Evolutionary conservation across 2,797 vertebrate genomes (phyloP).

Genomic region (Chrosomus eos): DNA sequence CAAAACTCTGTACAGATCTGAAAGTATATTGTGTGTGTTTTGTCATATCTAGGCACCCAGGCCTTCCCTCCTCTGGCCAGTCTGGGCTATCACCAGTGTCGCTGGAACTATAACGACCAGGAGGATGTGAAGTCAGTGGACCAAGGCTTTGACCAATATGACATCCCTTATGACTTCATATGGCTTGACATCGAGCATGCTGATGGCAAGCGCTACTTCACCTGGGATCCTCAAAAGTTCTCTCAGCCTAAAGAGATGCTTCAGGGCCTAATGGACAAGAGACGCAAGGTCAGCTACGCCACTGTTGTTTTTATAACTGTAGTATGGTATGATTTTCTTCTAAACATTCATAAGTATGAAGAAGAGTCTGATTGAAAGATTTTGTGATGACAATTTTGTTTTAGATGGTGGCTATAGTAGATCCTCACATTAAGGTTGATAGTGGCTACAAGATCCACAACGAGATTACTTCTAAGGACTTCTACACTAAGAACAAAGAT

Average conservation of each 20-base stretch:
- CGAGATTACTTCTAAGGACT: slow-evolving; percentile 81
- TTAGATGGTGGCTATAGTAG: slow-evolving; percentile 94
- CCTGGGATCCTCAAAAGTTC: slow-evolving; percentile 94
- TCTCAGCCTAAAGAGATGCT: slow-evolving; percentile 86
- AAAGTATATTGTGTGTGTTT: neutral
- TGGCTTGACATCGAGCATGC: slow-evolving; percentile 97
- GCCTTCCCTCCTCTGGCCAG: slow-evolving; percentile 87
- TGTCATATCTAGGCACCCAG: slow-evolving; percentile 84
- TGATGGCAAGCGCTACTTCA: slow-evolving; percentile 96
- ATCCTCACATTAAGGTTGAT: slow-evolving; percentile 95
- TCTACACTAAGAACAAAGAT: slow-evolving; percentile 89
- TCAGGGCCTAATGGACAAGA: slow-evolving; percentile 80
- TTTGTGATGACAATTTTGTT: neutral
- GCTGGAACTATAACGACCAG: slow-evolving; percentile 98
- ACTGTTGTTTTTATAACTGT: neutral
- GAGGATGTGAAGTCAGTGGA: slow-evolving; percentile 88
- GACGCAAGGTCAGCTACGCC: slow-evolving; percentile 79
- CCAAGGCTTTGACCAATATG: slow-evolving; percentile 86
- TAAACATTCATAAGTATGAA: neutral
- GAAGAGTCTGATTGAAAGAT: neutral
- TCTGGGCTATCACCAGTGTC: slow-evolving; percentile 93
- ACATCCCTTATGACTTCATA: slow-evolving; percentile 91
- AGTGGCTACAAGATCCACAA: slow-evolving; percentile 86
- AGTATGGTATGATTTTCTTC: neutral
- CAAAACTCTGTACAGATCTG: neutral